phyloP scores from a whole-genome alignment of 2,113 vertebrate genomes.

The Laterallus jamaicensis region DNA sequence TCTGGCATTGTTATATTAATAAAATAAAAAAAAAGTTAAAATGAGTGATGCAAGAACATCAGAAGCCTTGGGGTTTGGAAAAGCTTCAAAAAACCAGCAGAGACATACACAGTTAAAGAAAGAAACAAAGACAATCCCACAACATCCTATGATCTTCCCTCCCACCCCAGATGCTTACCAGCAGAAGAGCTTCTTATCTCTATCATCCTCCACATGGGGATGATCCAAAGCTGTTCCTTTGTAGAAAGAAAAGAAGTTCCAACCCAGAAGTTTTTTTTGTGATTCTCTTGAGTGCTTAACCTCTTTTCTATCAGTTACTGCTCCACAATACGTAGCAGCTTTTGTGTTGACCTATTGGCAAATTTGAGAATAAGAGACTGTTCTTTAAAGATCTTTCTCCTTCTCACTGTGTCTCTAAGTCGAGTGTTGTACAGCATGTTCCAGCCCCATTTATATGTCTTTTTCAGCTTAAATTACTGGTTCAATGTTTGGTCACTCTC shows the following conservation, averaged over 20 bases:
- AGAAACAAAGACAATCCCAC: slow-evolving; percentile 57
- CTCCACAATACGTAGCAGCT: background rate
- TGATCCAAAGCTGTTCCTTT: slow-evolving; percentile 3
- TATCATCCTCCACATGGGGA: slow-evolving; percentile 27
- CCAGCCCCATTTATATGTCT: background rate
- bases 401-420: background rate
- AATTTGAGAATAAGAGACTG: background rate
- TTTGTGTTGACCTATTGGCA: background rate
- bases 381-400: background rate
- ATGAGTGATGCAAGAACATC: slow-evolving; percentile 29
- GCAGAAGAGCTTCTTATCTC: slow-evolving; percentile 27
- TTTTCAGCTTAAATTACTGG: background rate
- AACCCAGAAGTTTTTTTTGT: background rate
- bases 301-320: background rate
- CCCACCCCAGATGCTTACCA: slow-evolving; percentile 41
- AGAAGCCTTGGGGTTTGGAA: slow-evolving; percentile 56
- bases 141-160: slow-evolving; percentile 57
- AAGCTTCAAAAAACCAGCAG: slow-evolving; percentile 30
- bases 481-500: background rate
- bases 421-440: background rate
- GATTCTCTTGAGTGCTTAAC: background rate
- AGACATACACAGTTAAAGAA: slow-evolving; percentile 19
- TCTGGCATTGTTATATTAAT: background rate
- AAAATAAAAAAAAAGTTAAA: background rate
- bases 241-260: background rate